A percentile compares a stretch with the other conserved stretches of the same genome.
Evolutionary conservation across 2,888 invertebrate species (phyloP).

Genomic region (Dioctria rufipes): DNA sequence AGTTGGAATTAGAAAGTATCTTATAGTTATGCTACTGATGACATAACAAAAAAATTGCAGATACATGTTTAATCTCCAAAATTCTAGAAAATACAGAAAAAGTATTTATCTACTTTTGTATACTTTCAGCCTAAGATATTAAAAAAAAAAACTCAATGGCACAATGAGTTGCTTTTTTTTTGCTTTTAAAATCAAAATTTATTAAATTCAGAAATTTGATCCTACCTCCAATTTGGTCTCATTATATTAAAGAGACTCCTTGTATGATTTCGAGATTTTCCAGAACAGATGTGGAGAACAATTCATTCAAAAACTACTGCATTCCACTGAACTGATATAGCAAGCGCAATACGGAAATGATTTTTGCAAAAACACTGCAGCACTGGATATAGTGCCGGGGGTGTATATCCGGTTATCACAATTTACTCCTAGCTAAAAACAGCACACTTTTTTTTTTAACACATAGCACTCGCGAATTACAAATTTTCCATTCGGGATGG

Average conservation of each 20-base stretch:
- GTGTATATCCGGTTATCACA: background rate
- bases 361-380: background rate
- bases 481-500: background rate
- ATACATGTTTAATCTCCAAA: too few species aligned
- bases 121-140: too few species aligned
- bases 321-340: background rate
- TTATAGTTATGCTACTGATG: too few species aligned
- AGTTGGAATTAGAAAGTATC: too few species aligned
- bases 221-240: background rate
- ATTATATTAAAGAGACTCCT: background rate
- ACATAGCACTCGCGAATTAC: conserved; percentile 16
- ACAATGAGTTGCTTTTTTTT: too few species aligned
- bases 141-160: too few species aligned
- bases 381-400: background rate
- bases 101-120: too few species aligned
- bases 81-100: too few species aligned
- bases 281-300: background rate
- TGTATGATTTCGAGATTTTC: background rate
- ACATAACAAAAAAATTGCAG: too few species aligned
- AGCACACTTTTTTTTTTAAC: background rate
- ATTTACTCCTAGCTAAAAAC: background rate
- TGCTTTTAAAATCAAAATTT: too few species aligned
- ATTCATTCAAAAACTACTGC: background rate
- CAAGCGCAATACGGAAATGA: background rate
- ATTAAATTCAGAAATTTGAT: too few species aligned